Evolutionary conservation across 2,113 vertebrate genomes (phyloP).

Genomic region (Leucosticte australis): DNA sequence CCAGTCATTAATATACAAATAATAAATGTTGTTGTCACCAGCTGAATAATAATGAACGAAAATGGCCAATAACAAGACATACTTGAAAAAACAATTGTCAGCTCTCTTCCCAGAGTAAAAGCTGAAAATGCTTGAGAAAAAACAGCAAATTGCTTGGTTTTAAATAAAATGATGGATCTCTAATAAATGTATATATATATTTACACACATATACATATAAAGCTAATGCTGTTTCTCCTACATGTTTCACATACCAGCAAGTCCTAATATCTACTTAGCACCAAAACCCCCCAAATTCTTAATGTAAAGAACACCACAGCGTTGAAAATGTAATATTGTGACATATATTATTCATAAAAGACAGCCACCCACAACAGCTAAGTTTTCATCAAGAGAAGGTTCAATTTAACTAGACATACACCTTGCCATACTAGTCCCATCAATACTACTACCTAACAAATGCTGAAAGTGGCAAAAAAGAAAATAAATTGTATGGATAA

Average conservation of each 20-base stretch:
- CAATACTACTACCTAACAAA: neutral
- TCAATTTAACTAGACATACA: neutral
- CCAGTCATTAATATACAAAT: conserved; percentile 50
- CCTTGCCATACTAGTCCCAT: conserved; percentile 2
- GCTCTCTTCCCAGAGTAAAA: neutral
- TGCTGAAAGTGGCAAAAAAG: conserved; percentile 32
- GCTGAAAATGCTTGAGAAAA: conserved; percentile 1
- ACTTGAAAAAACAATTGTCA: conserved; percentile 36
- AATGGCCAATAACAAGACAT: conserved; percentile 13
- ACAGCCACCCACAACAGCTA: conserved; percentile 6
- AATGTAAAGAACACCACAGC: conserved; percentile 1
- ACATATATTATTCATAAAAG: conserved; percentile 60
- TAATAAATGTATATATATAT: neutral
- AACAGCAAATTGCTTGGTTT: neutral
- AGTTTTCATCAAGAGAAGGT: conserved; percentile 31
- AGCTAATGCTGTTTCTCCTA: neutral
- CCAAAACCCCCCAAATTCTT: neutral
- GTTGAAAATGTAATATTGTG: neutral
- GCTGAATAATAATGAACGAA: conserved; percentile 42
- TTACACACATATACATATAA: neutral
- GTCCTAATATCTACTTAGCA: neutral
- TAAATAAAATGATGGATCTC: neutral
- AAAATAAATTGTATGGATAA: conserved; percentile 8
- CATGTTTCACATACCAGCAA: neutral
- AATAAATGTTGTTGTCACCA: conserved; percentile 38